These are phyloP conservation scores for Notiomystis cincta DNA, from an alignment of 2,113 vertebrate genomes.

Conservation along the genomic window DNA sequence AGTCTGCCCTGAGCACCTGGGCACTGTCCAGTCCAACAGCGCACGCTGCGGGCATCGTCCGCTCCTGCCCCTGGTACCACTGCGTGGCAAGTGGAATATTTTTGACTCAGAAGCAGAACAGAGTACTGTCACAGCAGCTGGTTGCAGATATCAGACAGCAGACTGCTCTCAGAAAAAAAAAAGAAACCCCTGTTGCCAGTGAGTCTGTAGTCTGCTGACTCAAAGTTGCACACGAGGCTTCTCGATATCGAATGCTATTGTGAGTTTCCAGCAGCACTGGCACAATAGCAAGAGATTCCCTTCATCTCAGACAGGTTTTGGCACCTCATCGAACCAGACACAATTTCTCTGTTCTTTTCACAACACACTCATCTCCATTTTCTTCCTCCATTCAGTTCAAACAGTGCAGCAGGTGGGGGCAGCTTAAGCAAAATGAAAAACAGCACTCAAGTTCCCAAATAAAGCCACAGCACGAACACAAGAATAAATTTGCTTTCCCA, in stretches of 20 bases:
- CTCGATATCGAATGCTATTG: background rate
- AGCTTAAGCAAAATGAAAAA: background rate
- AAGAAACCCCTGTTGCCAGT: background rate
- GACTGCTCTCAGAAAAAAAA: background rate
- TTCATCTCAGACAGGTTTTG: background rate
- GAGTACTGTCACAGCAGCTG: background rate
- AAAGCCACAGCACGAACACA: background rate
- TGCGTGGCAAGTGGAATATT: background rate
- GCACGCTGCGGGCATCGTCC: accelerated
- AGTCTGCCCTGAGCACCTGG: background rate
- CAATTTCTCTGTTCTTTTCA: background rate
- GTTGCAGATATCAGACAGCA: background rate
- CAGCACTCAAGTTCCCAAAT: background rate
- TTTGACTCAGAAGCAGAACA: background rate
- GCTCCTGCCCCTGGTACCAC: background rate
- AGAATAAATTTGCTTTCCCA: background rate
- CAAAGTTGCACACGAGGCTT: background rate
- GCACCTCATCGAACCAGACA: background rate
- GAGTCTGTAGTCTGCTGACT: background rate
- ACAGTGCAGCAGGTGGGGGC: background rate
- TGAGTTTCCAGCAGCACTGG: background rate
- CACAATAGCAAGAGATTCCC: background rate
- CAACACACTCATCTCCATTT: accelerated
- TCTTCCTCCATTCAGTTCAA: slow-evolving; percentile 24
- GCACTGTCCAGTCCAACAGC: background rate